Percentiles rank a stretch among this genome's conserved stretches.
Evolutionary conservation across 2,113 vertebrate species (phyloP).

Genomic region (Myiozetetes cayanensis): DNA sequence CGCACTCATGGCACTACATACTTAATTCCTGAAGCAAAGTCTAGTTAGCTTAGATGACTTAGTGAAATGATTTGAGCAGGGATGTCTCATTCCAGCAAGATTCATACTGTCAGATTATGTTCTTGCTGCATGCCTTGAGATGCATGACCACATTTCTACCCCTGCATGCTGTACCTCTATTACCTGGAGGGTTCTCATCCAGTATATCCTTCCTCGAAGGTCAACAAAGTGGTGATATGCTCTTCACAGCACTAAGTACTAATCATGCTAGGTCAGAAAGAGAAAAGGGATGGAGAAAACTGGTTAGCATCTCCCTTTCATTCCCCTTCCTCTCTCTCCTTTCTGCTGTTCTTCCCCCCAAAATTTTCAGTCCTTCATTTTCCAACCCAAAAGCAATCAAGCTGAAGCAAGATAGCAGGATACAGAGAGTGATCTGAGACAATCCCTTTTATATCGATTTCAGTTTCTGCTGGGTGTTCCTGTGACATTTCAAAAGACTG

Average conservation of each 20-base stretch:
- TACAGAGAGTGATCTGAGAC: slow-evolving; percentile 15
- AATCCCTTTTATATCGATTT: slow-evolving; percentile 57
- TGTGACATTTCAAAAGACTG: slow-evolving; percentile 76
- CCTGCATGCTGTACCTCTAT: neutral
- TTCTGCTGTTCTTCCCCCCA: neutral
- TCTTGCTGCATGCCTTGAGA: neutral
- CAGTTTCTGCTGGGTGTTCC: slow-evolving; percentile 69
- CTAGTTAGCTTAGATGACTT: neutral
- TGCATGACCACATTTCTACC: neutral
- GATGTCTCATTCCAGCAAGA: neutral
- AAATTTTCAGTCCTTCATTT: neutral
- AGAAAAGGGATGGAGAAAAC: neutral
- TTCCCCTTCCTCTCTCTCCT: neutral
- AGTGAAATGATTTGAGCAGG: neutral
- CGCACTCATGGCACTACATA: neutral
- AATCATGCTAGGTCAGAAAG: neutral
- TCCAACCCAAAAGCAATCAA: neutral
- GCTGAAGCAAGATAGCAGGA: neutral
- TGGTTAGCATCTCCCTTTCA: neutral
- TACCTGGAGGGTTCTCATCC: neutral
- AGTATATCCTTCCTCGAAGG: neutral
- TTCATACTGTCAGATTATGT: neutral
- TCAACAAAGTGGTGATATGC: neutral
- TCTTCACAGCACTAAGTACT: neutral
- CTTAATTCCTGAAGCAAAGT: neutral